A percentile compares a stretch with the other conserved stretches of the same genome.
Evolutionary conservation across 2,888 invertebrate genomes (phyloP).

Genomic region (Pilophorus perplexus): DNA sequence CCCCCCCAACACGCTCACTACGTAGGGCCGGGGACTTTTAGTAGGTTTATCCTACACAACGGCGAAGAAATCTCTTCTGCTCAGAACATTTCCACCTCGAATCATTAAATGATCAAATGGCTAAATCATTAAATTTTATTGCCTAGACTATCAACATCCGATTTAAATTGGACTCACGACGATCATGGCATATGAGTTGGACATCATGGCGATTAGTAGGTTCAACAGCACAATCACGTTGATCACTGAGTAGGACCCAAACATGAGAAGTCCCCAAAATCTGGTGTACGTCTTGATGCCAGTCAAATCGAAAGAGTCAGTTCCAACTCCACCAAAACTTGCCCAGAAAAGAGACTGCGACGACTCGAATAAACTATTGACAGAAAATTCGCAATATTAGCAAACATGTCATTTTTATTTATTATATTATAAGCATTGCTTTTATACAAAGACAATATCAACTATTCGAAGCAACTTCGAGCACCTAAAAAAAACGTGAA

Average conservation of each 20-base stretch:
- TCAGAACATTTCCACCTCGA: neutral
- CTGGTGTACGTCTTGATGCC: conserved; percentile 82
- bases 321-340: conserved; percentile 87
- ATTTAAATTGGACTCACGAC: conserved; percentile 66
- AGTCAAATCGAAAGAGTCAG: conserved; percentile 81
- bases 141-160: no score
- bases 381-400: neutral
- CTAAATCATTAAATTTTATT: no score
- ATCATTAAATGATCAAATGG: no score
- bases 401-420: neutral
- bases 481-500: no score
- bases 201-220: conserved; percentile 97
- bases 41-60: no score
- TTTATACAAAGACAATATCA: no score
- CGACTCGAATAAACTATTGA: conserved; percentile 82
- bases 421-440: no score
- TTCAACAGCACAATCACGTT: conserved; percentile 91
- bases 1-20: no score
- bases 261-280: conserved; percentile 94
- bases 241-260: conserved; percentile 92
- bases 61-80: no score
- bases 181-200: conserved; percentile 90
- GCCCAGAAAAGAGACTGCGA: conserved; percentile 96
- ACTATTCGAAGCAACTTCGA: no score
- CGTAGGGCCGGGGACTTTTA: no score